Evolutionary conservation across 2,888 invertebrate species (phyloP), one percentile per base, ranked within the genome.

Genomic region (Bombylius discolor): DNA sequence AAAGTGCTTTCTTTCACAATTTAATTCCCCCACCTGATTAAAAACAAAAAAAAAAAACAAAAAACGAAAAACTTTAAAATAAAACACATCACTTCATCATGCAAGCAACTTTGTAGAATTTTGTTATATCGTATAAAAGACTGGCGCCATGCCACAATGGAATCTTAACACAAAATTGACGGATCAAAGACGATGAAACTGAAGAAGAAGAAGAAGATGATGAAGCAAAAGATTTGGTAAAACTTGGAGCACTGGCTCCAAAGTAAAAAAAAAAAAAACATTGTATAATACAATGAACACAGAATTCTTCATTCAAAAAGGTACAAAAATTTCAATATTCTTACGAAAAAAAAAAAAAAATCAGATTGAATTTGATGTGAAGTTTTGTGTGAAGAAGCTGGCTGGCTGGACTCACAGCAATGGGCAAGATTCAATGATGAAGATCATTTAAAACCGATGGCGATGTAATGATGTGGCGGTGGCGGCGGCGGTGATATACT

Each of bases 71-170:
- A 23, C 23, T 23, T 23, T 23, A 23, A 23, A 23, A 23, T 23
- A 23, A 42, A 11, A 42, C 9, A 42, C 12, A 42, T 42, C 39
- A 42, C 39, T 42, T 42, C 54, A 54, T 49, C 49, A 49, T 42
- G 11, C 11, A 11, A 42, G 12, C 45, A 45, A 34, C 45, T 34
- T 44, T 11, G 36, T 42, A 32, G 2, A 23, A 23, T 23, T 23
- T 23, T 23, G 23, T 23, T 23, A 23, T 2, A 23, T 23, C 23
- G 23, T 23, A 23, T 23, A 23, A 23, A 23, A 23, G 47, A 31
- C 54, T 54, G 54, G 54, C 54, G 54, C 54, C 54, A 54, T 49
- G 33, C 49, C 46, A 33, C 46, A 14, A 31, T 23, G 49, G 45
- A 49, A 49, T 54, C 49, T 45, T 12, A 47, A 31, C 47, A 32